These are phyloP conservation scores for Conus canariensis DNA, from an alignment of 2,888 invertebrate genomes.

Conservation along the genomic window DNA sequence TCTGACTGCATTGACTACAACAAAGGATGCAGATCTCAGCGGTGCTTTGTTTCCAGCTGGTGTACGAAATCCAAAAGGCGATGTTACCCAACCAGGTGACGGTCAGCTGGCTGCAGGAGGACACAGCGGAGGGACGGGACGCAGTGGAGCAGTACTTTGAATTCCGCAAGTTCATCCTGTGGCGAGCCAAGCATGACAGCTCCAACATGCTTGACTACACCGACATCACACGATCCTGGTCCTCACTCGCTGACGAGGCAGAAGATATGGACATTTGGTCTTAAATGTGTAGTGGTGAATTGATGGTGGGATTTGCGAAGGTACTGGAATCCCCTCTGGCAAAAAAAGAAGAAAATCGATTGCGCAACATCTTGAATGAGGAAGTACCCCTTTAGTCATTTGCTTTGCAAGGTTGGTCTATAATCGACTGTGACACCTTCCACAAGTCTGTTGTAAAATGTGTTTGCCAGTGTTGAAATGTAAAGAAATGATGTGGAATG, in stretches of 20 bases:
- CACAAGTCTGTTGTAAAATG: too few relatives aligned
- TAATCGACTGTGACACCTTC: too few relatives aligned
- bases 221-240: slow-evolving; percentile 43
- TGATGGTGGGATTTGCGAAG: neutral
- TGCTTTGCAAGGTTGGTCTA: too few relatives aligned
- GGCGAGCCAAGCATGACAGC: slow-evolving; percentile 40
- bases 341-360: neutral
- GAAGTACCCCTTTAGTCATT: too few relatives aligned
- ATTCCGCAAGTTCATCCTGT: slow-evolving; percentile 43
- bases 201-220: slow-evolving; percentile 7
- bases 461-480: too few relatives aligned
- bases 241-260: slow-evolving; percentile 41
- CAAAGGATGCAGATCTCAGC: too few relatives aligned
- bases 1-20: too few relatives aligned
- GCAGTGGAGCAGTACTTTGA: slow-evolving; percentile 41
- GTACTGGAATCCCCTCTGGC: neutral
- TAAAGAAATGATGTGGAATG: too few relatives aligned
- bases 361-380: too few relatives aligned
- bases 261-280: slow-evolving; percentile 12
- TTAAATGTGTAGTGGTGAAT: neutral
- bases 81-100: slow-evolving; percentile 35
- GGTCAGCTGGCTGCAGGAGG: neutral
- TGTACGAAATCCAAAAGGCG: slow-evolving; percentile 29
- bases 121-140: neutral
- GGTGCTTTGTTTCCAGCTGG: slow-evolving; percentile 14